Base-by-base conservation (phyloP, 2,797 vertebrate species). In the Rhynchonycteris naso region DNA sequence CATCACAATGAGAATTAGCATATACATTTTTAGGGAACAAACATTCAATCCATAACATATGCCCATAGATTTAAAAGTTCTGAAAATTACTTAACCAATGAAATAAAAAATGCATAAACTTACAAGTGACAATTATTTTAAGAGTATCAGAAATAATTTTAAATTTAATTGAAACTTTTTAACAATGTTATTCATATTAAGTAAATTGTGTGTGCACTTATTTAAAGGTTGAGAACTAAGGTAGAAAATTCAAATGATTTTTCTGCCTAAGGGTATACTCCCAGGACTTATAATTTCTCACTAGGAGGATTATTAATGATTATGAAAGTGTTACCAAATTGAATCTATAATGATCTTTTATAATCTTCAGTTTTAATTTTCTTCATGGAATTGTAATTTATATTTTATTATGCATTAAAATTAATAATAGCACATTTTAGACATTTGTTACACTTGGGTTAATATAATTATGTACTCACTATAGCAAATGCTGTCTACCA, bases 331-430 rank as follows among this genome's bases (percentile, higher is more conserved):
- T 80, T 95, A 85, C 54, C 72, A 91, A 95, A 86, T 90, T 95
- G 61, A 90, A 96, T 89, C 65, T 79, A 87, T 95, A 95, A 95
- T 95, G 24, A 93, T 96, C 71, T 90, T 94, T 96, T 86, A 92
- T 95, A 88, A 93, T 94, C 58, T 84, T 82, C 90, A 80, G 78
- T 90, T 94, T 93, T 88, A 82, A 93, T 85, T 96, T 35, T 96
- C 59, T 94, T 92, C 86, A 84, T 92, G 61, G 76, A 87, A 21
- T 59, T 90, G n/a, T 93, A 96, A 96, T 96, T 97, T 93, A 94
- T 97, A 96, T 94, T 97, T 97, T 93, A 97, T 93, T 96, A 93
- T 81, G 47, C 63, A 95, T 95, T 95, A 95, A 94, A 95, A 95
- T 94, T 97, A 93, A 83, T 94, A 96, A 96, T 75, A 90, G 33